phyloP scores from a whole-genome alignment of 2,797 vertebrate species.

The Pelodytes ibericus region DNA sequence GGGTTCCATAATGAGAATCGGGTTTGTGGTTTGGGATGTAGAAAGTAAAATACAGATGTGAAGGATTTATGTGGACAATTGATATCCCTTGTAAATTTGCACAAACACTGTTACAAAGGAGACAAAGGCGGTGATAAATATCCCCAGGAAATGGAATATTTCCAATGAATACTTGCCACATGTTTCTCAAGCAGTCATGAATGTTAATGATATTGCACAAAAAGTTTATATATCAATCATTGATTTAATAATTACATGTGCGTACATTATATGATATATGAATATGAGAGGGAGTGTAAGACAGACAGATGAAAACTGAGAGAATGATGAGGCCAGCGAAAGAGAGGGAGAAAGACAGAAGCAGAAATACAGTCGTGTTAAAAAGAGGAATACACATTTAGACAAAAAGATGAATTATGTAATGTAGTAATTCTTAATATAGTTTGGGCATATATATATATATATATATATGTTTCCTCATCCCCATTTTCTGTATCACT shows the following conservation, averaged over 20 bases:
- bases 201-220: constrained; percentile 48
- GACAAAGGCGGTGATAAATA: constrained; percentile 54
- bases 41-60: constrained; percentile 58
- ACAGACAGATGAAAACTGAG: too few relatives aligned
- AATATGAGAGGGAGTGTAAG: neutral
- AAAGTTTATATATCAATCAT: constrained; percentile 47
- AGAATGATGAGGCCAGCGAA: too few relatives aligned
- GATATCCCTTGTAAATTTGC: constrained; percentile 57
- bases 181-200: constrained; percentile 52
- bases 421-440: too few relatives aligned
- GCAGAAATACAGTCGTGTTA: too few relatives aligned
- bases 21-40: constrained; percentile 56
- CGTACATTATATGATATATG: constrained; percentile 1
- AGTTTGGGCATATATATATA: too few relatives aligned
- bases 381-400: too few relatives aligned
- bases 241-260: constrained; percentile 38
- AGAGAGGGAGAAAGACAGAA: too few relatives aligned
- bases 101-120: constrained; percentile 57
- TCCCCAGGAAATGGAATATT: constrained; percentile 56
- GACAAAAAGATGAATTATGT: too few relatives aligned
- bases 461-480: too few relatives aligned
- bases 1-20: constrained; percentile 55
- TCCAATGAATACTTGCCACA: constrained; percentile 54
- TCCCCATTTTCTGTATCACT: too few relatives aligned
- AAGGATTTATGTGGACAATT: constrained; percentile 58